phyloP scores from a whole-genome alignment of 1,140 invertebrate genomes.

The Geopemphigus sp. region DNA sequence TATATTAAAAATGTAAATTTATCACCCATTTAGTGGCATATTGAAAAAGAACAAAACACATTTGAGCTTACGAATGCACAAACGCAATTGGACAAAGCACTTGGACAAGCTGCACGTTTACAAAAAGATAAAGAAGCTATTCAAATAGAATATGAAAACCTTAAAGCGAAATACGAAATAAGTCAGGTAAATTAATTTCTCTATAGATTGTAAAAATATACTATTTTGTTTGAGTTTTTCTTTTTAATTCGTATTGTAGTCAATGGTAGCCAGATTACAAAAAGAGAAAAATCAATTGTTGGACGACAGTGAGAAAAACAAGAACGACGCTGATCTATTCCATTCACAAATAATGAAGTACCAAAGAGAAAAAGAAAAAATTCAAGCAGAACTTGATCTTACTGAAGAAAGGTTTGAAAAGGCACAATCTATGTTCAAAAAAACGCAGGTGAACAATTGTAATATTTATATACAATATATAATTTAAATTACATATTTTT shows the following conservation, averaged over 20 bases:
- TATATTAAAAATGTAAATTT: not conserved
- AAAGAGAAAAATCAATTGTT: conserved; percentile 67
- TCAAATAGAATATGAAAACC: conserved; percentile 77
- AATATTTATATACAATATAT: too few relatives aligned
- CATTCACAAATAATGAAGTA: conserved; percentile 76
- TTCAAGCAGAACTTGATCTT: conserved; percentile 79
- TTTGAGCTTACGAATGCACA: conserved; percentile 88
- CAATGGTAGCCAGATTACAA: conserved; percentile 72
- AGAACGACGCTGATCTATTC: conserved; percentile 75
- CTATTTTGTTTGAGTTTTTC: not conserved
- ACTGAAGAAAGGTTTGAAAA: conserved; percentile 87
- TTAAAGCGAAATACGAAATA: conserved; percentile 86
- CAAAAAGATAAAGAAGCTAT: conserved; percentile 86
- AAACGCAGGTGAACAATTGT: conserved; percentile 64
- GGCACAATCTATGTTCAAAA: conserved; percentile 76
- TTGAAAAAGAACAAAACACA: conserved; percentile 83
- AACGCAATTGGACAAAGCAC: conserved; percentile 83
- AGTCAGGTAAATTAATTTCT: conserved; percentile 66
- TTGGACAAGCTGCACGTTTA: conserved; percentile 78
- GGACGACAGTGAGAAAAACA: conserved; percentile 75
- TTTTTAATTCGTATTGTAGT: conserved; percentile 56
- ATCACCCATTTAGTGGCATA: conserved; percentile 66
- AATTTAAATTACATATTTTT: too few relatives aligned
- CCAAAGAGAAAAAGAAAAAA: conserved; percentile 80
- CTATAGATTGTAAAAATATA: not conserved